phyloP scores from a whole-genome alignment of 2,113 vertebrate genomes.

The Pteronura brasiliensis region DNA sequence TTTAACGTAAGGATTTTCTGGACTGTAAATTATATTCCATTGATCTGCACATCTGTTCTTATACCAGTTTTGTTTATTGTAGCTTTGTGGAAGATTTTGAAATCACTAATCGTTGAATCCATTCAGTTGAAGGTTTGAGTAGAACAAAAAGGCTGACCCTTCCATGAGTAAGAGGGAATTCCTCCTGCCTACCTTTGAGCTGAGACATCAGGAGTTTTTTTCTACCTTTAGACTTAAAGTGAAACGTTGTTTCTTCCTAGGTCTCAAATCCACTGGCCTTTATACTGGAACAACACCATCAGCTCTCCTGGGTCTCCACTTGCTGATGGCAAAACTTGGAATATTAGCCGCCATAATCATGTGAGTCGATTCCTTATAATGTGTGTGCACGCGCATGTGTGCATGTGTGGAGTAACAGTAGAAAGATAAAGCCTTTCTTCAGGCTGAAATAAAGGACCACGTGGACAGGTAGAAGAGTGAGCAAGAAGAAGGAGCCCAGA shows the following conservation, averaged over 20 bases:
- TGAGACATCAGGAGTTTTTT: neutral
- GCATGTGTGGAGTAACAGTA: neutral
- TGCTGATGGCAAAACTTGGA: neutral
- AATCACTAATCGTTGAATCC: too few species aligned
- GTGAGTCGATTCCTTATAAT: neutral
- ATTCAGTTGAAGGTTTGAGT: neutral
- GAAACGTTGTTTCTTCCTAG: neutral
- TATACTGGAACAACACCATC: neutral
- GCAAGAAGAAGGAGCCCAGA: neutral
- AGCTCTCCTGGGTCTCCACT: neutral
- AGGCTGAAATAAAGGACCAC: neutral
- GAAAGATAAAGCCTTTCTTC: neutral
- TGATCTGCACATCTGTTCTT: too few species aligned
- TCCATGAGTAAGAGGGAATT: neutral
- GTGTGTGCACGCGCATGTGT: neutral
- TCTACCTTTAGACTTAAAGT: neutral
- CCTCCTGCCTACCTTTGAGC: neutral
- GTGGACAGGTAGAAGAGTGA: neutral
- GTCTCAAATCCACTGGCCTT: neutral
- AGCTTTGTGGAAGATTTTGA: too few species aligned
- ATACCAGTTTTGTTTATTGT: too few species aligned
- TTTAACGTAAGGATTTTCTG: too few species aligned
- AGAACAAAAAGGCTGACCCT: neutral
- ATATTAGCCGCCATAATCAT: neutral
- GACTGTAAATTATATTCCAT: too few species aligned